phyloP scores from a whole-genome alignment of 2,113 vertebrate genomes.

The Zeus faber region DNA sequence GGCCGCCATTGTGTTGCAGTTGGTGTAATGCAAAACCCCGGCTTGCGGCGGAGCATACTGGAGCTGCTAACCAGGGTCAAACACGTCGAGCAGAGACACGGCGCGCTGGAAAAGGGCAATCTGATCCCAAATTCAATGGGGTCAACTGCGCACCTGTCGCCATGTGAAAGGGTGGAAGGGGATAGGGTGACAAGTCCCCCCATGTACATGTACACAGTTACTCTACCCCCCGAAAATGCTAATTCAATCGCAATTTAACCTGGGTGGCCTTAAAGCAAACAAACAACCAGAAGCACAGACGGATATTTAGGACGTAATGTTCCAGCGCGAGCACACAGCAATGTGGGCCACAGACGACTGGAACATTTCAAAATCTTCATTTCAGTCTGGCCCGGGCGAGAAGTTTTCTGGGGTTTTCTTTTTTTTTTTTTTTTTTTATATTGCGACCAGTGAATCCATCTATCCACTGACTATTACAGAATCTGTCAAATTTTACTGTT shows the following conservation, averaged over 20 bases:
- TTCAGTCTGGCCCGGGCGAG: too few relatives aligned
- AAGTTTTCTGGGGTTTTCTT: too few relatives aligned
- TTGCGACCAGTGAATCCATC: too few relatives aligned
- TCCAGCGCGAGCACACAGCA: too few relatives aligned
- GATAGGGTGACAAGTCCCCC: conserved; percentile 29
- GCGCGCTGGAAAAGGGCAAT: conserved; percentile 48
- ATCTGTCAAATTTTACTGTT: conserved; percentile 9
- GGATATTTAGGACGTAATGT: too few relatives aligned
- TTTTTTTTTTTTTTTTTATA: too few relatives aligned
- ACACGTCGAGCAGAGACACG: conserved; percentile 39
- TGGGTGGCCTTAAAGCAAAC: too few relatives aligned
- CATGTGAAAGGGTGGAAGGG: conserved; percentile 23
- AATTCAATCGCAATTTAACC: too few relatives aligned
- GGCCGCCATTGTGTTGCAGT: conserved; percentile 43
- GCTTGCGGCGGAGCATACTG: conserved; percentile 21
- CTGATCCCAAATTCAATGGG: conserved; percentile 48
- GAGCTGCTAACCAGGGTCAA: conserved; percentile 48
- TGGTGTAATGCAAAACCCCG: conserved; percentile 51
- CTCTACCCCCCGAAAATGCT: conserved; percentile 26
- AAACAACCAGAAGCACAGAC: too few relatives aligned
- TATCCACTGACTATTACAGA: neutral
- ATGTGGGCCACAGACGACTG: too few relatives aligned
- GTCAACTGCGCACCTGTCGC: conserved; percentile 66
- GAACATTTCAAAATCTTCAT: too few relatives aligned
- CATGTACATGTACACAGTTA: conserved; percentile 14